Evolutionary conservation across 2,113 vertebrate genomes (phyloP).

Genomic region (Anoplopoma fimbria): DNA sequence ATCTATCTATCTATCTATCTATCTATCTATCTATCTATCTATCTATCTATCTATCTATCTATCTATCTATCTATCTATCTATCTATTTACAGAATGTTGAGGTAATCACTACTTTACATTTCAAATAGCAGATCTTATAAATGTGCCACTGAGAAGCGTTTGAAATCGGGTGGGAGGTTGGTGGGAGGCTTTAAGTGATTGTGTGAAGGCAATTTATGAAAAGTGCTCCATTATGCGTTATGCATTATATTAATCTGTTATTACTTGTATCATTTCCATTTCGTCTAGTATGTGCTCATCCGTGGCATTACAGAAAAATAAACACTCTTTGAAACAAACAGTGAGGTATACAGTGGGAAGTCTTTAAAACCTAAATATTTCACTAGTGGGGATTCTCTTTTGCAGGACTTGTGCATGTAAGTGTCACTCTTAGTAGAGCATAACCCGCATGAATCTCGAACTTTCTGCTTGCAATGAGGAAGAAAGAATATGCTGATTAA

Average conservation of each 20-base stretch:
- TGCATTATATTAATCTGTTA: conserved; percentile 58
- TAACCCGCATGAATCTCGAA: background rate
- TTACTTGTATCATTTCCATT: conserved; percentile 34
- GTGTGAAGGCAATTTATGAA: conserved; percentile 66
- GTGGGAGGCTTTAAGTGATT: conserved; percentile 70
- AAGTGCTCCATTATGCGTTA: conserved; percentile 63
- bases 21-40: conserved; percentile 16
- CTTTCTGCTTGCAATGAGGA: background rate
- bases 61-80: background rate
- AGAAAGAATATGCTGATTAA: background rate
- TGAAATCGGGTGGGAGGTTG: conserved; percentile 58
- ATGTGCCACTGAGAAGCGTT: conserved; percentile 47
- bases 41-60: conserved; percentile 12
- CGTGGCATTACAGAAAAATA: conserved; percentile 32
- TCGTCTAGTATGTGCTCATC: conserved; percentile 22
- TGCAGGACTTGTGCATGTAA: background rate
- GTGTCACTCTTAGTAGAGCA: background rate
- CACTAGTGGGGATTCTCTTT: background rate
- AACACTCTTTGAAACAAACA: conserved; percentile 1
- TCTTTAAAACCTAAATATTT: conserved; percentile 11
- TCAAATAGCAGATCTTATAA: conserved; percentile 40
- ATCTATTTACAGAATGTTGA: background rate
- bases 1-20: conserved; percentile 16
- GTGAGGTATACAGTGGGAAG: background rate
- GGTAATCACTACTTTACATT: conserved; percentile 25